Evolutionary conservation across 2,797 vertebrate genomes (phyloP).

Genomic region (Tolypeutes matacus): DNA sequence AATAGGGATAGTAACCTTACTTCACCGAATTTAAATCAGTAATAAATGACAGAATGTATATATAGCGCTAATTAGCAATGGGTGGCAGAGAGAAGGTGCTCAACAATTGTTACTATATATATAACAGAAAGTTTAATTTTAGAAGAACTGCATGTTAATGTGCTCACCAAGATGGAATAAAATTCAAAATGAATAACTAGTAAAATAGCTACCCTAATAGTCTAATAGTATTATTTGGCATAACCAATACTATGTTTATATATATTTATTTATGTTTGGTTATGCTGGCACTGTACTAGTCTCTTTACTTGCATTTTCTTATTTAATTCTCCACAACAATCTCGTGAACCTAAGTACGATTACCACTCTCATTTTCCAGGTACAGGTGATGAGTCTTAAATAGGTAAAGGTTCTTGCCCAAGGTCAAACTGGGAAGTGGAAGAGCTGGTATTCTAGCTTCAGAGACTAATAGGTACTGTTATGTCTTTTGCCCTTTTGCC

Average conservation of each 20-base stretch:
- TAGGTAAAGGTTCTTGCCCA: neutral
- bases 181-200: neutral
- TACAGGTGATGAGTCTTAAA: neutral
- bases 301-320: neutral
- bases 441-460: neutral
- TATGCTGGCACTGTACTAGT: neutral
- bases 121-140: neutral
- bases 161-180: neutral
- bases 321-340: neutral
- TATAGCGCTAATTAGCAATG: neutral
- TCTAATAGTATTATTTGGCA: neutral
- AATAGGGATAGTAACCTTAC: neutral
- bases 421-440: neutral
- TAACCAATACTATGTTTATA: neutral
- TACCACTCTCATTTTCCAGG: neutral
- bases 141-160: neutral
- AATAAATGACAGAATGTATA: neutral
- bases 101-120: neutral
- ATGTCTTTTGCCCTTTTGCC: neutral
- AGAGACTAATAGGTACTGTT: neutral
- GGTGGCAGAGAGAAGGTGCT: neutral
- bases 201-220: neutral
- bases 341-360: neutral
- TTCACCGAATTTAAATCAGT: neutral
- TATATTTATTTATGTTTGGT: neutral